Conservation (phyloP, 1,140 invertebrate genomes). For the Bombus pascuorum region DNA sequence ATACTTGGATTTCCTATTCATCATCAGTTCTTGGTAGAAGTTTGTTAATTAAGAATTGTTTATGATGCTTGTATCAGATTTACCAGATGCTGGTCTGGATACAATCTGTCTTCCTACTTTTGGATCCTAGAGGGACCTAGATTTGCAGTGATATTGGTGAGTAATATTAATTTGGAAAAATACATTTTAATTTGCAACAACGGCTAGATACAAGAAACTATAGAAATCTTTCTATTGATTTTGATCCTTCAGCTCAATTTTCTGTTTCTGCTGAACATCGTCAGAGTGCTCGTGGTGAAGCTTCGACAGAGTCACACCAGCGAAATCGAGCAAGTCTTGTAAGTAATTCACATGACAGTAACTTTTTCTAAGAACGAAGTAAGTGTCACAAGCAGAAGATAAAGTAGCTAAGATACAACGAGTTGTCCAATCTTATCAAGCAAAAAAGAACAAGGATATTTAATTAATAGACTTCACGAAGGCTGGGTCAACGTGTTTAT, state of each 20-base stretch:
- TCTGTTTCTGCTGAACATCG: constrained; percentile 92
- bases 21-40: too few species aligned
- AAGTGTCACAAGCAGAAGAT: background rate
- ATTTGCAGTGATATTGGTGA: constrained; percentile 89
- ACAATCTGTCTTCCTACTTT: constrained; percentile 90
- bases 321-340: constrained; percentile 92
- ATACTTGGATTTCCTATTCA: too few species aligned
- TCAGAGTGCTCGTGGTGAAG: constrained; percentile 92
- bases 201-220: background rate
- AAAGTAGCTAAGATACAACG: background rate
- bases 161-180: background rate
- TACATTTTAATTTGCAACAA: background rate
- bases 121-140: constrained; percentile 95
- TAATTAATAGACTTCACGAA: background rate
- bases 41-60: too few species aligned
- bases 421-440: too few species aligned
- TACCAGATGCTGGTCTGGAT: constrained; percentile 91
- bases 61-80: constrained; percentile 43
- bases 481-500: background rate
- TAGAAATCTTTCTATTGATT: background rate
- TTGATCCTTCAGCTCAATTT: constrained; percentile 88
- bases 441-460: too few species aligned
- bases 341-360: constrained; percentile 66
- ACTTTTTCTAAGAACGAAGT: background rate
- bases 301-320: constrained; percentile 89